Percentiles rank a stretch among this genome's conserved stretches.
phyloP scores from a whole-genome alignment of 2,797 vertebrate species.

The Sternotherus odoratus region DNA sequence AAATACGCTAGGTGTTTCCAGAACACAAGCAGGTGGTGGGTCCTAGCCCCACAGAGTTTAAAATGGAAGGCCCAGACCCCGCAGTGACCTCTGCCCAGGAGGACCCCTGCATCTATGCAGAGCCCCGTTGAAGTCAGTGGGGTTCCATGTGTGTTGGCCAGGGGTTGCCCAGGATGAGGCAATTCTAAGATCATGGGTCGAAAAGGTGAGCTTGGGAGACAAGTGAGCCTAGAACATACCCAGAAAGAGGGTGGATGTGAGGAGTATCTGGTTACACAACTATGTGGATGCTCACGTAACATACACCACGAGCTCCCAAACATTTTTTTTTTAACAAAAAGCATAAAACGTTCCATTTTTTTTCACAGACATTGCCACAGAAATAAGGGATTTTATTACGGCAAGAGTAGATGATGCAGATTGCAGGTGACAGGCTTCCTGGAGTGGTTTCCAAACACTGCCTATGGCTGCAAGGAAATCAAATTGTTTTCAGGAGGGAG shows the following conservation, averaged over 20 bases:
- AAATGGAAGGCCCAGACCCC: neutral
- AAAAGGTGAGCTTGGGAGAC: neutral
- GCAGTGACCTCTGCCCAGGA: neutral
- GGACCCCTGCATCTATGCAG: fast-evolving
- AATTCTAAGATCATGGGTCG: neutral
- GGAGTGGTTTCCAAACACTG: neutral
- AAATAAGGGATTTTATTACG: neutral
- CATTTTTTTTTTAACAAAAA: neutral
- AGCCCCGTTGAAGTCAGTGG: neutral
- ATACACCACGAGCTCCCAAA: neutral
- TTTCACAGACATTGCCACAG: neutral
- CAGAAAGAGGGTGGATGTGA: neutral
- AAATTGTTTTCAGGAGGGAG: neutral
- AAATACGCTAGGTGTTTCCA: neutral
- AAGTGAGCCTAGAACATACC: neutral
- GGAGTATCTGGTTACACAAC: neutral
- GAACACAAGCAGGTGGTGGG: neutral
- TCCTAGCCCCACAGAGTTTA: neutral
- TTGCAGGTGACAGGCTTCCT: neutral
- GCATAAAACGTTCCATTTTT: neutral
- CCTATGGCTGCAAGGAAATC: neutral
- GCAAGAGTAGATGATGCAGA: neutral
- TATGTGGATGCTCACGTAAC: fast-evolving
- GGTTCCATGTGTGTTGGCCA: neutral
- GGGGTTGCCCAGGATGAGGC: neutral